These are phyloP conservation scores for Lymantria dispar DNA, from an alignment of 2,888 invertebrate genomes.

Conservation along the genomic window DNA sequence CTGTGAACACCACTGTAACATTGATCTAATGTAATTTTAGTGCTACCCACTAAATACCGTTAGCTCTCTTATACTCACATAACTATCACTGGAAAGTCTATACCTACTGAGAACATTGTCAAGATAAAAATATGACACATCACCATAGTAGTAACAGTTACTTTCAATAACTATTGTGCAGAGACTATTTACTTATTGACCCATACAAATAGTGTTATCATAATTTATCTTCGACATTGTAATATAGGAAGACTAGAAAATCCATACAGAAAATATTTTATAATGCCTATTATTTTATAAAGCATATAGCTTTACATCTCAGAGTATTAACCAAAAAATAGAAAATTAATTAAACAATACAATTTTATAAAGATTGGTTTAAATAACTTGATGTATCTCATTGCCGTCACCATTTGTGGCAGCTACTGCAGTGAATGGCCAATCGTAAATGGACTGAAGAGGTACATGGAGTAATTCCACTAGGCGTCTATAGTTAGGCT, in stretches of 20 bases:
- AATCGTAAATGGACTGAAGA: constrained; percentile 90
- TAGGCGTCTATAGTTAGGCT: constrained; percentile 91
- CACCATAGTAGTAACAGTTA: not conserved
- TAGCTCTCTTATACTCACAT: constrained; percentile 9
- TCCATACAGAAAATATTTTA: constrained; percentile 27
- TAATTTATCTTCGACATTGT: constrained; percentile 34
- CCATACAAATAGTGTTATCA: constrained; percentile 7
- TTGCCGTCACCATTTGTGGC: constrained; percentile 60
- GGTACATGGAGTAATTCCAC: constrained; percentile 94
- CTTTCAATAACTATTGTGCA: not conserved
- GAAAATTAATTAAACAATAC: constrained; percentile 24
- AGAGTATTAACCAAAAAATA: constrained; percentile 27
- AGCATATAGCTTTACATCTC: constrained; percentile 17
- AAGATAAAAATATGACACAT: constrained; percentile 30
- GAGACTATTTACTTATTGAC: not conserved
- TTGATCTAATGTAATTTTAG: too few species aligned
- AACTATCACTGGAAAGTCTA: constrained; percentile 31
- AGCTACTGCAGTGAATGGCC: constrained; percentile 58
- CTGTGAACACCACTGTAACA: too few species aligned
- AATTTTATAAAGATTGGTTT: constrained; percentile 22
- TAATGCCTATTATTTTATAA: constrained; percentile 12
- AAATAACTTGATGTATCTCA: constrained; percentile 44
- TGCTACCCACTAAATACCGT: constrained; percentile 1
- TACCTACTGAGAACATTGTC: constrained; percentile 27
- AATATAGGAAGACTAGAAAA: constrained; percentile 37